Conservation (phyloP, 2,113 vertebrate species). For the Ctenomys sociabilis region DNA sequence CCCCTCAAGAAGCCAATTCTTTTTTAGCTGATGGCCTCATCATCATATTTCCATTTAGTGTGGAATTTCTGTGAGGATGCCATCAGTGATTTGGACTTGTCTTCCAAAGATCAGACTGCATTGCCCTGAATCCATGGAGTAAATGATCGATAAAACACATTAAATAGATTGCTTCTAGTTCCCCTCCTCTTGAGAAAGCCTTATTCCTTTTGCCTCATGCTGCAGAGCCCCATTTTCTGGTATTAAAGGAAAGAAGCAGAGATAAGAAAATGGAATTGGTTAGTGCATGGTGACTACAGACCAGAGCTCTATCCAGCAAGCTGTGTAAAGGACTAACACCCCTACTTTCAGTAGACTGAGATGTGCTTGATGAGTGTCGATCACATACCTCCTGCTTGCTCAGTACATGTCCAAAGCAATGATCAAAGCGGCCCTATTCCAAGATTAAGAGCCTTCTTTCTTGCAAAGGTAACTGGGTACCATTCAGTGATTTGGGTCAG, state of each 20-base stretch:
- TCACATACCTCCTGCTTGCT: slow-evolving; percentile 52
- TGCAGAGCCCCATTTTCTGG: not conserved
- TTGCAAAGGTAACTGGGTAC: slow-evolving; percentile 74
- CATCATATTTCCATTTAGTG: slow-evolving; percentile 83
- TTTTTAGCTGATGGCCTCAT: slow-evolving; percentile 79
- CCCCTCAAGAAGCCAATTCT: slow-evolving; percentile 55
- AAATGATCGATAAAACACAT: slow-evolving; percentile 87
- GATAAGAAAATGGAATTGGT: slow-evolving; percentile 54
- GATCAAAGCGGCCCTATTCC: slow-evolving; percentile 73
- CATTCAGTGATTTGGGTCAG: not conserved
- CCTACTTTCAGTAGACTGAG: not conserved
- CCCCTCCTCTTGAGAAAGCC: not conserved
- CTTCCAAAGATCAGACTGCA: slow-evolving; percentile 61
- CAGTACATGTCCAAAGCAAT: slow-evolving; percentile 69
- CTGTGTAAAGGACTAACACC: slow-evolving; percentile 41
- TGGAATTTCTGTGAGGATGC: slow-evolving; percentile 80
- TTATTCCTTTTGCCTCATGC: slow-evolving; percentile 57
- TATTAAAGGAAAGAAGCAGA: not conserved
- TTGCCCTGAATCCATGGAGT: slow-evolving; percentile 75
- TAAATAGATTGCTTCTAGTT: slow-evolving; percentile 83
- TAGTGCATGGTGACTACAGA: slow-evolving; percentile 1
- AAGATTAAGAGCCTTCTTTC: slow-evolving; percentile 78
- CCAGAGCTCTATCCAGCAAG: not conserved
- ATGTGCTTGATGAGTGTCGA: not conserved
- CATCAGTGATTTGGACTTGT: slow-evolving; percentile 83